Conservation (phyloP, 2,113 vertebrate species). For the Chloropsis cyanopogon region DNA sequence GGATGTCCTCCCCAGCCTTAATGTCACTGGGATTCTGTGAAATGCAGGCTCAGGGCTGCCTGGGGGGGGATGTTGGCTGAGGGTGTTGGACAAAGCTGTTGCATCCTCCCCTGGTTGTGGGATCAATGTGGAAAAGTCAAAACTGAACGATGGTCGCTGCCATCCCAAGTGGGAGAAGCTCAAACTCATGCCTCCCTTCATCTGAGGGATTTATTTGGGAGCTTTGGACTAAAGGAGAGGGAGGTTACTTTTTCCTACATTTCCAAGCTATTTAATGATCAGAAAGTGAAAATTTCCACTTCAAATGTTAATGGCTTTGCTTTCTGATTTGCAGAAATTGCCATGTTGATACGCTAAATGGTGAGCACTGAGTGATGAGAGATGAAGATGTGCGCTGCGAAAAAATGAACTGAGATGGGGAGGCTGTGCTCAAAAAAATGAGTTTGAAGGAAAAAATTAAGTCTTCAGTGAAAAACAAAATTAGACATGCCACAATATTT, state of each 20-base stretch:
- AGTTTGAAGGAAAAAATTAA: background rate
- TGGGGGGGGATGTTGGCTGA: no score
- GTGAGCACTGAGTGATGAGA: background rate
- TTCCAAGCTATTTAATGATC: background rate
- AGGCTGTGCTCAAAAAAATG: background rate
- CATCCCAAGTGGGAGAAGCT: background rate
- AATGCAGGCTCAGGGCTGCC: no score
- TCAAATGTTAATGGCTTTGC: slow-evolving; percentile 10
- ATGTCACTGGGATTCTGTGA: no score
- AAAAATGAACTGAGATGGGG: background rate
- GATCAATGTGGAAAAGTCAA: accelerated
- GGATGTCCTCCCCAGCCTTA: no score
- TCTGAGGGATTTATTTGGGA: background rate
- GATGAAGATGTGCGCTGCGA: background rate
- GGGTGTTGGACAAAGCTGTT: background rate
- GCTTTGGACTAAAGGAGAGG: background rate
- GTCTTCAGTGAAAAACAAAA: background rate
- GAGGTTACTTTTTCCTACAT: background rate
- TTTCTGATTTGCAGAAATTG: slow-evolving; percentile 8
- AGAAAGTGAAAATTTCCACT: slow-evolving; percentile 2
- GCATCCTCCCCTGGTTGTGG: accelerated
- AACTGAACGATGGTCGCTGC: accelerated
- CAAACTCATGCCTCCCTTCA: background rate
- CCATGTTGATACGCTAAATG: background rate
- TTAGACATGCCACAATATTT: background rate